Evolutionary conservation across 2,888 invertebrate species (phyloP), one percentile per base, ranked within the genome.

Genomic region (Nymphalis c-album): DNA sequence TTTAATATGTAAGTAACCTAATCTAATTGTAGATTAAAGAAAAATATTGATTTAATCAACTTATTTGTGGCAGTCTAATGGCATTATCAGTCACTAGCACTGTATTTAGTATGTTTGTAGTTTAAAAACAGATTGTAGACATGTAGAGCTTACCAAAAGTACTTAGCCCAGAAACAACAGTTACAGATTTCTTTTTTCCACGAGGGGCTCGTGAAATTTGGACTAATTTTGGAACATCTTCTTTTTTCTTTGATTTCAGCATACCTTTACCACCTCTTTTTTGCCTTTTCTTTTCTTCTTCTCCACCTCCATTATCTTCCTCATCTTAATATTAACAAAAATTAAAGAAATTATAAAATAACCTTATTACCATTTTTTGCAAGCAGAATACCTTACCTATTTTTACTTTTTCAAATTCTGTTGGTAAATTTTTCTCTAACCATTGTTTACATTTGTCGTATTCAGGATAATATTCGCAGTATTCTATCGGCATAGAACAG

Each of bases 111-210:
- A 40, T 40, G 2, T 40, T 22, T 22, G 16, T 26, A 6, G 26
- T 16, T 22, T 22, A 10, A 16, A 20, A 51, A 51, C 2, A 53
- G 4, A 16, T 26, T 13, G 53, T 13, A 53, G 10, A 22, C 7
- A 55, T 22, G n/a, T 17, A 31, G 50, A 40, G 10, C 53, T 73
- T 79, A 98, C 98, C 98, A 92, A 98, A 99, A 75, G 98, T 97
- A 82, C 96, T 97, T 57, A 99, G 92, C 48, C 99, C 99, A 55
- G 97, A 98, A 0, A 99, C 97, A 17, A 99, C 98, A 4, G 99
- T 99, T 1, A 99, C 98, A 53, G 97, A 98, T 94, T 99, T 99
- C 95, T 99, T 99, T 85, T 99, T 99, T 71, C 99, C 99, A 77
- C 99, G 94, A 22, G 98, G 98, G 73, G 98, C 97, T 80, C 97